These are phyloP conservation scores for Aptenodytes forsteri DNA, from an alignment of 2,113 vertebrate species.

Conservation along the genomic window DNA sequence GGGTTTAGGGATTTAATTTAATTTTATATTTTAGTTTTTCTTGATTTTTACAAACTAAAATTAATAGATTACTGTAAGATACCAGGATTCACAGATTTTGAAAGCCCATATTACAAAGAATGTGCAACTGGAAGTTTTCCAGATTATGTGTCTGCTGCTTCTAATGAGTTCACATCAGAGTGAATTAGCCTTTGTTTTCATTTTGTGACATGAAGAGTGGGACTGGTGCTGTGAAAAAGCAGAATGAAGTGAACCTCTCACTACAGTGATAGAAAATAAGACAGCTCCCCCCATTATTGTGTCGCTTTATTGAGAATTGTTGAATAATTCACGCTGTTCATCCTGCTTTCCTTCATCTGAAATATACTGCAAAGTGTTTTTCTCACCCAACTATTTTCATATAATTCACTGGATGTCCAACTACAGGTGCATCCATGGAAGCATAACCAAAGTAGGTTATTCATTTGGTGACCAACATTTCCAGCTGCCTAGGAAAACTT, in stretches of 20 bases:
- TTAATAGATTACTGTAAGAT: neutral
- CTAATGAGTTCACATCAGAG: neutral
- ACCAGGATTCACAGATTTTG: neutral
- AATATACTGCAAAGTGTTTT: neutral
- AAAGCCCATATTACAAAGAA: neutral
- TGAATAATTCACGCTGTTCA: neutral
- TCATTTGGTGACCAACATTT: neutral
- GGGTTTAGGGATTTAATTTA: neutral
- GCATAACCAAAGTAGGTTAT: neutral
- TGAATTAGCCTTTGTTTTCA: slow-evolving; percentile 47
- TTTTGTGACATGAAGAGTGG: neutral
- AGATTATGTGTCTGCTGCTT: neutral
- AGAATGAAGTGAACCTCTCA: neutral
- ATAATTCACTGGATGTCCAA: neutral
- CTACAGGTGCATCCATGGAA: neutral
- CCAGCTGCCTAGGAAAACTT: neutral
- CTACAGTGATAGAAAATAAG: neutral
- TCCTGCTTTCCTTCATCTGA: neutral
- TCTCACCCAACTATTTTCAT: neutral
- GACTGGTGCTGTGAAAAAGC: neutral
- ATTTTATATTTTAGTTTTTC: neutral
- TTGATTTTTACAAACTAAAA: neutral
- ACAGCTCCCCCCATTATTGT: neutral
- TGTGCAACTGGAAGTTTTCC: slow-evolving; percentile 19
- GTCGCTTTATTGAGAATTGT: neutral